Evolutionary conservation across 2,888 invertebrate genomes (phyloP).

Genomic region (Scaptomyza reducta): DNA sequence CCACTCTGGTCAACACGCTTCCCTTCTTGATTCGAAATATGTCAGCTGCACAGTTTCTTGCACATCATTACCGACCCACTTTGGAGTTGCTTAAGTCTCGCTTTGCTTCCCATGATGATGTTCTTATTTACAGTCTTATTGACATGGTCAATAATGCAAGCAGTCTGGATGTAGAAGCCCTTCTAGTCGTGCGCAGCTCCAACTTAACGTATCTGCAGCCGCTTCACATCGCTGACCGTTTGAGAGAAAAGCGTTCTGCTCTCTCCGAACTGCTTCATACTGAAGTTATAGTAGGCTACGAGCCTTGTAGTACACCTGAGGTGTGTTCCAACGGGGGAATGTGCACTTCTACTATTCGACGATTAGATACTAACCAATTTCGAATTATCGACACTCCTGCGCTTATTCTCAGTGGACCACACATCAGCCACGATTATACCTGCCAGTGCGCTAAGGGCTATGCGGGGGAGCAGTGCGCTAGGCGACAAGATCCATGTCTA

Average conservation of each 20-base stretch:
- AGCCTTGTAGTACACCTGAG: constrained; percentile 88
- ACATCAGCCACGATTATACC: constrained; percentile 90
- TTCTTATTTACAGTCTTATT: constrained; percentile 89
- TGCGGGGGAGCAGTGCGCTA: constrained; percentile 92
- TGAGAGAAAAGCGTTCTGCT: constrained; percentile 88
- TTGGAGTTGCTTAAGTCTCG: constrained; percentile 88
- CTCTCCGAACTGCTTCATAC: constrained; percentile 87
- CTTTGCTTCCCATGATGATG: constrained; percentile 87
- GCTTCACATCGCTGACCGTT: constrained; percentile 87
- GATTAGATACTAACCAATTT: constrained; percentile 85
- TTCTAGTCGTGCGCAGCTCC: constrained; percentile 87
- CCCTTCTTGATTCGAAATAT: constrained; percentile 90
- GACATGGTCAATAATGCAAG: constrained; percentile 83
- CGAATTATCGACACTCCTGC: constrained; percentile 92
- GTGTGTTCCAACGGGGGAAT: constrained; percentile 92
- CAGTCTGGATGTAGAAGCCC: constrained; percentile 86
- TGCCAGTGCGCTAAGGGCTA: constrained; percentile 94
- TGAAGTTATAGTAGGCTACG: constrained; percentile 89
- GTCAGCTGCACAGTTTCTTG: constrained; percentile 90
- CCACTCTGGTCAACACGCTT: constrained; percentile 92
- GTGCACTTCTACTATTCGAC: constrained; percentile 89
- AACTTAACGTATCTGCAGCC: constrained; percentile 87
- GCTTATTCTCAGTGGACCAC: constrained; percentile 92
- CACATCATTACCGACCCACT: constrained; percentile 90
- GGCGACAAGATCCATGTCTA: constrained; percentile 94